These are phyloP conservation scores for Sorex fumeus DNA, from an alignment of 2,113 vertebrate species.

Conservation along the genomic window DNA sequence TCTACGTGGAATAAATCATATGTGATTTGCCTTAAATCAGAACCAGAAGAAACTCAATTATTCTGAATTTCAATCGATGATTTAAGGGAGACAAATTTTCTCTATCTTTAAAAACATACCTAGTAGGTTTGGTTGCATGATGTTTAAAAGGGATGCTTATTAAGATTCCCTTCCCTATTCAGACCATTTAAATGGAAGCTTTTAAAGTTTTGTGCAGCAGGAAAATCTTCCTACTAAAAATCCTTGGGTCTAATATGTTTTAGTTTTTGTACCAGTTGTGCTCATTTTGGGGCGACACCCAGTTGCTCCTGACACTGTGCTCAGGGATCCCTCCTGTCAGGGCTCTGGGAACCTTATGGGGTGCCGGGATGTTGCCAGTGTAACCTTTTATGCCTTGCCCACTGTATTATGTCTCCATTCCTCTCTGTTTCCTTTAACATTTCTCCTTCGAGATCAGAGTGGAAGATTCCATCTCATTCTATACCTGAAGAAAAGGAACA, in stretches of 20 bases:
- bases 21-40: background rate
- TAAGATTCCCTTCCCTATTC: too few relatives aligned
- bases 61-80: background rate
- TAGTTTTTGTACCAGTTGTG: too few relatives aligned
- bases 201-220: background rate
- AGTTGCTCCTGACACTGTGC: too few relatives aligned
- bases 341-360: too few relatives aligned
- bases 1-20: background rate
- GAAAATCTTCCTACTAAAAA: constrained; percentile 19
- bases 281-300: too few relatives aligned
- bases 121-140: background rate
- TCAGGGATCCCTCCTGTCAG: too few relatives aligned
- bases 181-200: background rate
- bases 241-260: background rate
- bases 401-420: too few relatives aligned
- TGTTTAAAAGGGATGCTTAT: too few relatives aligned
- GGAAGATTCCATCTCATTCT: background rate
- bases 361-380: too few relatives aligned
- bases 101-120: background rate
- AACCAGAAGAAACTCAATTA: background rate
- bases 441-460: constrained; percentile 4
- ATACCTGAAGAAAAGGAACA: background rate
- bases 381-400: too few relatives aligned
- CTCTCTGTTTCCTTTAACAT: background rate
- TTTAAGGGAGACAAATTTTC: background rate